phyloP scores from a whole-genome alignment of 2,113 vertebrate genomes.

The Myanophis thanlyinensis region DNA sequence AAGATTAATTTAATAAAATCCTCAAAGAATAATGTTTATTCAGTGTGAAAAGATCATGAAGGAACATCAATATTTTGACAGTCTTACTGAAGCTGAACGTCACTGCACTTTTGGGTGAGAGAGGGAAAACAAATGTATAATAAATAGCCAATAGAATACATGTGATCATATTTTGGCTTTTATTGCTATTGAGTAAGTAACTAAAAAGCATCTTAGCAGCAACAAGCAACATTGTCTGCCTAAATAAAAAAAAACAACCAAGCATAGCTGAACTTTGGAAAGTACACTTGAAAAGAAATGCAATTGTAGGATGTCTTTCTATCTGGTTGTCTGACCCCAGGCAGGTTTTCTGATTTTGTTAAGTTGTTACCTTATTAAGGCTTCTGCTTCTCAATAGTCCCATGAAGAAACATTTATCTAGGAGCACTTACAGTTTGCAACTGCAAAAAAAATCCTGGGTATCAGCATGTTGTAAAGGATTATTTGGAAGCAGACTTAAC shows the following conservation, averaged over 20 bases:
- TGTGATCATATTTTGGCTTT: not conserved
- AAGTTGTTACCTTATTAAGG: slow-evolving; percentile 64
- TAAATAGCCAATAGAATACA: not conserved
- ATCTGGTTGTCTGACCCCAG: slow-evolving; percentile 53
- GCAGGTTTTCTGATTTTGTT: slow-evolving; percentile 56
- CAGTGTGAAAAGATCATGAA: slow-evolving; percentile 6
- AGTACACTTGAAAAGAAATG: slow-evolving; percentile 30
- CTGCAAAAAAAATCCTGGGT: slow-evolving; percentile 18
- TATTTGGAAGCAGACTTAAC: not conserved
- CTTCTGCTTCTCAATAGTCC: slow-evolving; percentile 60
- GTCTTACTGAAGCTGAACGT: not conserved
- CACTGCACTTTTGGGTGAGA: not conserved
- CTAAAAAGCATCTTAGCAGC: not conserved
- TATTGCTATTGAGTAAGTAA: fast-evolving
- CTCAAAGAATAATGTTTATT: slow-evolving; percentile 10
- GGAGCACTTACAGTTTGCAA: slow-evolving; percentile 47
- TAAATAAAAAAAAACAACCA: slow-evolving; percentile 8
- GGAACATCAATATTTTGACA: slow-evolving; percentile 19
- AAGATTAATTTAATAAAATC: slow-evolving; percentile 22
- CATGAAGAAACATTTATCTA: slow-evolving; percentile 34
- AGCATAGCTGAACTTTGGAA: slow-evolving; percentile 22
- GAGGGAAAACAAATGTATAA: not conserved
- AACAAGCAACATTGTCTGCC: slow-evolving; percentile 11
- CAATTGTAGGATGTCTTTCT: slow-evolving; percentile 21
- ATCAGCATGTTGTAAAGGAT: slow-evolving; percentile 3